phyloP scores from a whole-genome alignment of 2,888 invertebrate genomes.

The Sesia apiformis region DNA sequence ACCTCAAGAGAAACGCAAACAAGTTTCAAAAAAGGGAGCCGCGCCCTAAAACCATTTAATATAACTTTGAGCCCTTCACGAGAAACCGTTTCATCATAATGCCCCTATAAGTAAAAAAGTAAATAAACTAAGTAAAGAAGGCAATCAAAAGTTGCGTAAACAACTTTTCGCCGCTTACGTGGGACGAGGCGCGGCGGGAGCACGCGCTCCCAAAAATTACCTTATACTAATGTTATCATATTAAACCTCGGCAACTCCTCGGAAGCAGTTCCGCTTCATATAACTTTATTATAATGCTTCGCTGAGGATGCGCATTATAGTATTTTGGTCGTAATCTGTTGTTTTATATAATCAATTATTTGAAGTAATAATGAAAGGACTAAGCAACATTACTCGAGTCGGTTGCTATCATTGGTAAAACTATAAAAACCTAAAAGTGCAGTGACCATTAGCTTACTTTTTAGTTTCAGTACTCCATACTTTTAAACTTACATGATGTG shows the following conservation, averaged over 20 bases:
- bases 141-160: conserved; percentile 69
- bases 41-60: conserved; percentile 51
- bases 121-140: conserved; percentile 60
- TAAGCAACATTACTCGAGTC: no score
- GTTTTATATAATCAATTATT: no score
- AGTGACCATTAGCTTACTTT: no score
- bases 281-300: not conserved
- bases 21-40: conserved; percentile 30
- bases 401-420: no score
- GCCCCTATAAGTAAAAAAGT: conserved; percentile 60
- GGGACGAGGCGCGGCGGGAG: conserved; percentile 30
- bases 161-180: conserved; percentile 55
- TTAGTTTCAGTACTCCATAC: no score
- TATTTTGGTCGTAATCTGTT: no score
- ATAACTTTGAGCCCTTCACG: conserved; percentile 57
- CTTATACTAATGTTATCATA: conserved; percentile 15
- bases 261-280: conserved; percentile 17
- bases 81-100: conserved; percentile 64
- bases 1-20: conserved; percentile 18
- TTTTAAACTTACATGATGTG: no score
- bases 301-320: no score
- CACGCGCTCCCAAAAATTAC: conserved; percentile 24
- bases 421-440: no score
- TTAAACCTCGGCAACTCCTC: conserved; percentile 26
- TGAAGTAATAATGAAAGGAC: no score